Conservation (phyloP, 2,888 invertebrate species). For the Abrostola triplasia region DNA sequence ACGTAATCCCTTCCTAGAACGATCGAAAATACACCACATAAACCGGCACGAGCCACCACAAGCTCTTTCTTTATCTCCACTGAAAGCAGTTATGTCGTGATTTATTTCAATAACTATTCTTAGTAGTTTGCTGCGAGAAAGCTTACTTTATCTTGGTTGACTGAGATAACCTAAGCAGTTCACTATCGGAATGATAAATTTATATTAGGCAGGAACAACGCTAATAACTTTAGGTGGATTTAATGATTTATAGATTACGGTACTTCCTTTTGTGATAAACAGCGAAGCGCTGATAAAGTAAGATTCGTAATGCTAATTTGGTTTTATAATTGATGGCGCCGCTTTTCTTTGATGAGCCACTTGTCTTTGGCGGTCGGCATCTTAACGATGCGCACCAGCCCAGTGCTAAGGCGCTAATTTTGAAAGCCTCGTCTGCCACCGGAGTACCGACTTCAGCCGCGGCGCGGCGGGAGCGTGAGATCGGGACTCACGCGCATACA, state of each 20-base stretch:
- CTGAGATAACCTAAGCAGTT: conserved; percentile 54
- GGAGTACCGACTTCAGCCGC: conserved; percentile 6
- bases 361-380: conserved; percentile 31
- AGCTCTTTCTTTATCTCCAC: conserved; percentile 58
- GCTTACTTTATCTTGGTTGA: conserved; percentile 53
- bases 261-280: conserved; percentile 30
- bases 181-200: conserved; percentile 49
- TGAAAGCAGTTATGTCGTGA: conserved; percentile 56
- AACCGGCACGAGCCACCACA: conserved; percentile 45
- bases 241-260: conserved; percentile 39
- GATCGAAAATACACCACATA: conserved; percentile 32
- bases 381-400: conserved; percentile 57
- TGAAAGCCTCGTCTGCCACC: conserved; percentile 65
- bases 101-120: conserved; percentile 60
- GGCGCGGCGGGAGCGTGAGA: conserved; percentile 58
- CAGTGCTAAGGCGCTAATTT: conserved; percentile 67
- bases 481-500: conserved; percentile 57
- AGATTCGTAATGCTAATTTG: conserved; percentile 36
- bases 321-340: conserved; percentile 33
- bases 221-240: conserved; percentile 29
- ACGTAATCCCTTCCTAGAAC: conserved; percentile 40
- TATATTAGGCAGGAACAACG: conserved; percentile 41
- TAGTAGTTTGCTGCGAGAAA: conserved; percentile 51
- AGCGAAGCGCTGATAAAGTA: conserved; percentile 28
- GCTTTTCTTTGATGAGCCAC: conserved; percentile 37